Evolutionary conservation across 2,797 vertebrate genomes (phyloP).

Genomic region (Semaprochilodus insignis): DNA sequence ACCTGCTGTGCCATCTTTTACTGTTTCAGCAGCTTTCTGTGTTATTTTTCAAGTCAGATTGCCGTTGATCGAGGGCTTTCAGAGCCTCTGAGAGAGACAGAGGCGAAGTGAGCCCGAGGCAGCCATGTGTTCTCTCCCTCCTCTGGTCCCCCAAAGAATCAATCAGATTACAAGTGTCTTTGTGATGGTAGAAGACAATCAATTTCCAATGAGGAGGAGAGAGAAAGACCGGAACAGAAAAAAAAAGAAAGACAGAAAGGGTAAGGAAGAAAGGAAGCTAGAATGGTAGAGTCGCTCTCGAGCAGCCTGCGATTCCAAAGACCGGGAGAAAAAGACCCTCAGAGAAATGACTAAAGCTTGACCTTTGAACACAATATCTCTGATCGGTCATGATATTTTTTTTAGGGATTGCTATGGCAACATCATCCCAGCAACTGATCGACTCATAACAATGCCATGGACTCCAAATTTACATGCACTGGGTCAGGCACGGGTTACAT

Average conservation of each 20-base stretch:
- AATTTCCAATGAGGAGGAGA: constrained; percentile 82
- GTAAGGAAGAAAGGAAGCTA: constrained; percentile 44
- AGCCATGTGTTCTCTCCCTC: constrained; percentile 75
- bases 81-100: constrained; percentile 58
- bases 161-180: constrained; percentile 88
- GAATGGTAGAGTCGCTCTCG: constrained; percentile 62
- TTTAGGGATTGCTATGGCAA: constrained; percentile 43
- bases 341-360: constrained; percentile 44
- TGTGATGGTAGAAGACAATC: constrained; percentile 89
- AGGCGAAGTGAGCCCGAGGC: constrained; percentile 58
- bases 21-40: constrained; percentile 40
- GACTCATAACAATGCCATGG: neutral
- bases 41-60: constrained; percentile 65
- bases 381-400: constrained; percentile 20
- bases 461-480: constrained; percentile 3
- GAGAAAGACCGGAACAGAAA: constrained; percentile 60
- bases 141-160: constrained; percentile 74
- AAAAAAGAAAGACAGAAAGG: constrained; percentile 56
- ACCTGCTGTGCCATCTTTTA: constrained; percentile 22
- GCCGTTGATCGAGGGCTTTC: constrained; percentile 63
- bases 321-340: constrained; percentile 56
- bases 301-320: constrained; percentile 63
- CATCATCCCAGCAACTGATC: constrained; percentile 13
- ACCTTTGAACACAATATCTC: constrained; percentile 17
- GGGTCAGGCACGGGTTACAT: constrained; percentile 19